Base-by-base conservation (phyloP, 2,797 vertebrate species). In the Pipistrellus pygmaeus region DNA sequence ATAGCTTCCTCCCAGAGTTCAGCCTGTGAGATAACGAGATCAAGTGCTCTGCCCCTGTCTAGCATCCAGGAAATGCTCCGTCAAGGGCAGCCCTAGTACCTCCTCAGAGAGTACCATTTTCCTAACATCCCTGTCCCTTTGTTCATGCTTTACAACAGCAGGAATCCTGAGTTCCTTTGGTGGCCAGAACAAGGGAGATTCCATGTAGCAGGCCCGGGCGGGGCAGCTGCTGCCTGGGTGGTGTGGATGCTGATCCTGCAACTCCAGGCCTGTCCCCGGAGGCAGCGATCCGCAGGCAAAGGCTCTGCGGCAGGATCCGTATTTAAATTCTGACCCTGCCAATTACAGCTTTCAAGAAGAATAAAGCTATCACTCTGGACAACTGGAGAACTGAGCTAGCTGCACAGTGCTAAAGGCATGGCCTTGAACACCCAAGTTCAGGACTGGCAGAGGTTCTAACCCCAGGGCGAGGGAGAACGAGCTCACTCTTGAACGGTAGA, bases 271-370 rank as follows among this genome's bases (percentile, higher is more conserved):
- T 82, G 23, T 30, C 0, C n/a, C 35, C 6, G 32, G 51, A 46
- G 23, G n/a, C 82, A 8, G 23, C 7, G 1, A 11, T 6, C 1
- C 3, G 18, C 6, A 3, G 60, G 72, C 41, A 7, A 10, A 66
- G 76, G 32, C 72, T 55, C 27, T 62, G 35, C 13, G 7, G 1
- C 32, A 27, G 35, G 32, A 71, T 78, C 21, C 30, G 53, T 66
- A 66, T 76, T 86, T 72, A 88, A 90, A 46, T 95, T 73, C 77
- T 41, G 83, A 92, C 86, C 78, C 69, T 92, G 62, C 71, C 83
- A 82, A 44, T 86, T 90, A 57, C 0, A n/a, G 9, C 69, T 85
- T 84, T 62, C 64, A 41, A 78, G 83, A 48, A 77, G 53, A 94
- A 69, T 30, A 71, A 84, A 82, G 83, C 46, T 48, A 41, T 48